Percentiles rank a stretch among this genome's conserved stretches.
phyloP scores from a whole-genome alignment of 2,113 vertebrate genomes.

The Urocitellus parryii region DNA sequence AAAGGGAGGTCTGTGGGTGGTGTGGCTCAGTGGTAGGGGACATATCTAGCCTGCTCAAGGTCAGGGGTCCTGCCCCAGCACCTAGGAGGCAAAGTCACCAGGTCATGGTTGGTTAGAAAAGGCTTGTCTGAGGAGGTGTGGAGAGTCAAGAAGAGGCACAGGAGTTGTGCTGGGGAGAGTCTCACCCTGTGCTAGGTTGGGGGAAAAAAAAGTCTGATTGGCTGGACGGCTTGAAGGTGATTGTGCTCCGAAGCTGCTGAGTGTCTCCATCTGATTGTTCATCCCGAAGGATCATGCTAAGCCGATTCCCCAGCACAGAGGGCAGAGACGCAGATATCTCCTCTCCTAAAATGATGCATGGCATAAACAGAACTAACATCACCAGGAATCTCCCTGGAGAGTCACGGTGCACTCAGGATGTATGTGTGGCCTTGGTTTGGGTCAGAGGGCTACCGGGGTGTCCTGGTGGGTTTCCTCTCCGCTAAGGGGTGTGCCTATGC shows the following conservation, averaged over 20 bases:
- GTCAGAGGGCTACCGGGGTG: too few relatives aligned
- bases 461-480: background rate
- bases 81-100: too few relatives aligned
- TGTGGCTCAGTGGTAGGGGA: too few relatives aligned
- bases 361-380: background rate
- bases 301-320: background rate
- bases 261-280: constrained; percentile 40
- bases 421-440: background rate
- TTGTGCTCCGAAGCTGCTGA: background rate
- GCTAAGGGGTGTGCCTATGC: background rate
- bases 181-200: background rate
- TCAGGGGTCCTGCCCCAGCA: too few relatives aligned
- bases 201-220: constrained; percentile 24
- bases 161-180: too few relatives aligned
- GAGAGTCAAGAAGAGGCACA: too few relatives aligned
- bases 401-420: too few relatives aligned
- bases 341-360: background rate
- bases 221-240: constrained; percentile 33
- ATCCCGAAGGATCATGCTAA: constrained; percentile 36
- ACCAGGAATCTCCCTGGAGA: too few relatives aligned
- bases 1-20: too few relatives aligned
- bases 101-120: too few relatives aligned
- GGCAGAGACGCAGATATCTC: background rate
- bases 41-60: too few relatives aligned
- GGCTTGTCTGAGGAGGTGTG: background rate